Evolutionary conservation across 2,113 vertebrate species (phyloP), one percentile per base, ranked within the genome.

Genomic region (Pseudonaja textilis): DNA sequence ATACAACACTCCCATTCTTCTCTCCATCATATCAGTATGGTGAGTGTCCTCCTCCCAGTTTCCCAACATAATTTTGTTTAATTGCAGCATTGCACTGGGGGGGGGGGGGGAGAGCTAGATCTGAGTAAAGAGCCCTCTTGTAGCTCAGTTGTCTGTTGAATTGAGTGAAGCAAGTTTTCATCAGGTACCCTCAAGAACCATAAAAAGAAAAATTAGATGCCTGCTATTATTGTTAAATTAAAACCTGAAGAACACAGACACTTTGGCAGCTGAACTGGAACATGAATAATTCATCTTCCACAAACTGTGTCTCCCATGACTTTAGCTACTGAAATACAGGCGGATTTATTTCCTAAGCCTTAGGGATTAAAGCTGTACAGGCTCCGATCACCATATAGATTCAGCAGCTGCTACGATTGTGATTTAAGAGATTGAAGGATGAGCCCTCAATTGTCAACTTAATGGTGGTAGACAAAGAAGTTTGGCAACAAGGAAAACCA

Each of bases 261-360:
- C 61, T 34, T 91, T 95, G 95, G 93, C 95, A 96, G 89, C 88
- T 93, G 93, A 94, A 92, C 74, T 94, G 91, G 88, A 74, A 85
- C 34, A 88, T 95, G 94, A 95, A 96, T 96, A 95, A 96, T 95
- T 96, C 1, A 96, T 95, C 95, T 56, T 64, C 94, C n/a, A 92
- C 59, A 55, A 0, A 81, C 34, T 39, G 22, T 92, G 94, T 89
- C 88, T 96, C 61, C 92, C 93, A 57, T 95, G 86, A 92, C 69
- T 96, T 96, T 95, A 52, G 93, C 94, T 94, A 26, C 93, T 91
- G 92, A 93, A 86, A 56, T 92, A 85, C 92, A 94, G 93, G 93
- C 52, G 89, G 93, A 94, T 90, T 61, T 93, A 52, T 90, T 95
- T 93, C 94, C 88, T 93, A 90, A 96, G 56, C 87, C 54, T 16